These are phyloP conservation scores for Oxygymnocypris stewartii DNA, from an alignment of 2,113 vertebrate genomes.

Conservation along the genomic window DNA sequence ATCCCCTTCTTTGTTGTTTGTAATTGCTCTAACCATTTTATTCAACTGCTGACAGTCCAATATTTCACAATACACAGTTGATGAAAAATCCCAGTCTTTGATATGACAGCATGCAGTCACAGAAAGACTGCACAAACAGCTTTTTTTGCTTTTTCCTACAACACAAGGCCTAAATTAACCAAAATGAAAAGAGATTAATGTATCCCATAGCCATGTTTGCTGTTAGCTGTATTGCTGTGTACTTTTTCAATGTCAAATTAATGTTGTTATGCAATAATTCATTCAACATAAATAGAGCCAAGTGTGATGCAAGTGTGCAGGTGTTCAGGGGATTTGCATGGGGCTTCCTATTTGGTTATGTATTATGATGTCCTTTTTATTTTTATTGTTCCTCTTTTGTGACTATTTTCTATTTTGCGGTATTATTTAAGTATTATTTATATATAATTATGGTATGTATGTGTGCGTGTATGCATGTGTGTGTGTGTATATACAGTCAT, in stretches of 20 bases:
- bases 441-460: not conserved
- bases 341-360: not conserved
- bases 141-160: constrained; percentile 12
- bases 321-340: not conserved
- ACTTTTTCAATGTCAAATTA: not conserved
- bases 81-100: not conserved
- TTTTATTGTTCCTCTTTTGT: not conserved
- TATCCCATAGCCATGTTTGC: not conserved
- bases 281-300: not conserved
- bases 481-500: no score
- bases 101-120: not conserved
- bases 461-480: no score
- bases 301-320: not conserved
- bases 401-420: not conserved
- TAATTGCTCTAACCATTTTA: constrained; percentile 48
- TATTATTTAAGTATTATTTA: not conserved
- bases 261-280: not conserved
- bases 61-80: constrained; percentile 16
- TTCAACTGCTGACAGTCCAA: constrained; percentile 52
- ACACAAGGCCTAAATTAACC: constrained; percentile 6
- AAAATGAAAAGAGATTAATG: constrained; percentile 14
- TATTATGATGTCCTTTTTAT: not conserved
- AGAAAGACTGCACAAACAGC: not conserved
- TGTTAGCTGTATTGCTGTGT: not conserved
- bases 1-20: constrained; percentile 38